phyloP scores from a whole-genome alignment of 2,113 vertebrate species.

The Ellobius talpinus region DNA sequence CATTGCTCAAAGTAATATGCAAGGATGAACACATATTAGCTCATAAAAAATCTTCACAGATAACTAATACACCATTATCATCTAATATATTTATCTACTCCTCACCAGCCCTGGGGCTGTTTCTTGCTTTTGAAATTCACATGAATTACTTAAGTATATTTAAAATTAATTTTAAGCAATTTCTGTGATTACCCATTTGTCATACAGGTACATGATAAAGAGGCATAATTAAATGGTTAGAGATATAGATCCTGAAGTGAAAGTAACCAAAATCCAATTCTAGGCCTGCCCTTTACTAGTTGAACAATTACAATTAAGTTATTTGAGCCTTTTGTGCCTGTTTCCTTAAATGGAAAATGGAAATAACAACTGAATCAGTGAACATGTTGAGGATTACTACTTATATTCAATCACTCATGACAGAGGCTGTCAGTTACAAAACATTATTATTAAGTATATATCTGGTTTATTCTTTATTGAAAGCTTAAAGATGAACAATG shows the following conservation, averaged over 20 bases:
- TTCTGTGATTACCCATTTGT: not conserved
- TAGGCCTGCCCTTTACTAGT: not conserved
- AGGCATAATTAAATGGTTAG: slow-evolving; percentile 10
- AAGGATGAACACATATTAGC: not conserved
- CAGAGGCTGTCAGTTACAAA: slow-evolving; percentile 51
- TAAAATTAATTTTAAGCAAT: slow-evolving; percentile 37
- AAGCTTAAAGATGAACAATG: slow-evolving; percentile 65
- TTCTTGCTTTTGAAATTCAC: slow-evolving; percentile 55
- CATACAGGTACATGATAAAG: not conserved
- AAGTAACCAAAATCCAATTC: not conserved
- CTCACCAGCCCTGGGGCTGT: not conserved
- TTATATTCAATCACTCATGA: slow-evolving; percentile 30
- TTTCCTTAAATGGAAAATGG: slow-evolving; percentile 59
- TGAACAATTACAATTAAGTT: not conserved
- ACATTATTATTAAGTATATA: slow-evolving; percentile 58
- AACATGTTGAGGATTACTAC: not conserved
- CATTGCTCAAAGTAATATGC: slow-evolving; percentile 40
- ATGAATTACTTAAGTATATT: slow-evolving; percentile 50
- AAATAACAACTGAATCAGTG: not conserved
- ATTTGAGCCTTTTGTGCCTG: slow-evolving; percentile 29
- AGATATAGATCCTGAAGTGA: not conserved
- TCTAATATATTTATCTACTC: slow-evolving; percentile 38
- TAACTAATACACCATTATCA: not conserved
- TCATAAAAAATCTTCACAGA: not conserved
- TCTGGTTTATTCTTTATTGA: slow-evolving; percentile 40